Evolutionary conservation across 2,888 invertebrate species (phyloP).

Genomic region (Oscheius myriophilus): DNA sequence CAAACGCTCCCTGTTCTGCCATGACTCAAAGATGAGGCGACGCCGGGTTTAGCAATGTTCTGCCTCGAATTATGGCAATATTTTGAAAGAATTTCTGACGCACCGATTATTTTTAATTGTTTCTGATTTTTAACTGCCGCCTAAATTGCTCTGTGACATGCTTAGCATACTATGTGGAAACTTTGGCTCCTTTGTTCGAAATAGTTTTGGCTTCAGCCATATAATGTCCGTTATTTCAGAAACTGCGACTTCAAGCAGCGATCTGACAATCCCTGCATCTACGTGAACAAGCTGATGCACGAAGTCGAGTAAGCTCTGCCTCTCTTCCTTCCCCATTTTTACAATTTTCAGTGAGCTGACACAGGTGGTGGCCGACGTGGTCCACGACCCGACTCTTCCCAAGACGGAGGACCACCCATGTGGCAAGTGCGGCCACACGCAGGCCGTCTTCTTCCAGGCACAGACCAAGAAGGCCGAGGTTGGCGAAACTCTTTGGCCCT

Average conservation of each 20-base stretch:
- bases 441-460: conserved; percentile 98
- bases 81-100: no score
- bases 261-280: conserved; percentile 97
- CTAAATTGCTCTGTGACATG: no score
- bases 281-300: conserved; percentile 99
- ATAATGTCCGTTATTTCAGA: conserved; percentile 16
- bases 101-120: no score
- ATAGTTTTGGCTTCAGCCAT: no score
- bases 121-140: no score
- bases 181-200: no score
- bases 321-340: neutral
- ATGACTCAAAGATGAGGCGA: no score
- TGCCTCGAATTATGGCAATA: no score
- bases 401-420: conserved; percentile 98
- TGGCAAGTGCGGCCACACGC: conserved; percentile 91
- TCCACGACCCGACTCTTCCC: conserved; percentile 96
- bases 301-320: conserved; percentile 86
- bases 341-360: conserved; percentile 83
- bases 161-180: no score
- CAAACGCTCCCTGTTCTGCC: no score
- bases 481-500: neutral
- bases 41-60: no score
- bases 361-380: conserved; percentile 96
- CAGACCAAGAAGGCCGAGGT: conserved; percentile 87
- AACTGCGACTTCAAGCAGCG: conserved; percentile 55